phyloP scores from a whole-genome alignment of 2,888 invertebrate species.

The Vanessa cardui region DNA sequence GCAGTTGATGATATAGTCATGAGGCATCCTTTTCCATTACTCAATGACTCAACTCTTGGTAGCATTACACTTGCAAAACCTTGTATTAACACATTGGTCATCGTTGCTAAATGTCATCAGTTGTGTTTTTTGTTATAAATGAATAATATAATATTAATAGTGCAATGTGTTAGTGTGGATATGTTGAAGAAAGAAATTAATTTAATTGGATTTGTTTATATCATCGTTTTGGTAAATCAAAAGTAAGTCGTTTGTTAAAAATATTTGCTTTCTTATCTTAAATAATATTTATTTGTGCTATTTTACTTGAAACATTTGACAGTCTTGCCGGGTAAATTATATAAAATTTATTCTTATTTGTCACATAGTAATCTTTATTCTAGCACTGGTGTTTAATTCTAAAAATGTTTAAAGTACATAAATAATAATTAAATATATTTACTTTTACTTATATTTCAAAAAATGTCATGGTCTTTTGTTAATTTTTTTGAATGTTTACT shows the following conservation, averaged over 20 bases:
- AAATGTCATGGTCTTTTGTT: no score
- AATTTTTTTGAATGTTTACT: no score
- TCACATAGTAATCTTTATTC: no score
- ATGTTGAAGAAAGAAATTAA: neutral
- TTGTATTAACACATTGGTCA: neutral
- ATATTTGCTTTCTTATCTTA: neutral
- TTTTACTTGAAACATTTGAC: no score
- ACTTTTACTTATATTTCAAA: no score
- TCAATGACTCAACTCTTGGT: conserved; percentile 21
- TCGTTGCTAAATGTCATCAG: neutral
- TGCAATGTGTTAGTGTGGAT: neutral
- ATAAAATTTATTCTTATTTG: no score
- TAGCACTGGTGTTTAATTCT: no score
- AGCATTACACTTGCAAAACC: conserved; percentile 1
- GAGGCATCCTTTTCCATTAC: conserved; percentile 16
- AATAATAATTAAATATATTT: no score
- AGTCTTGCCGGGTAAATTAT: no score
- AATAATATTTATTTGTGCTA: neutral
- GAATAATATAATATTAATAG: neutral
- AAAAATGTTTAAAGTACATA: no score
- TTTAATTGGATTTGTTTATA: neutral
- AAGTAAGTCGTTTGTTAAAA: neutral
- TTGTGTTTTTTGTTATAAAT: neutral
- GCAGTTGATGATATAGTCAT: conserved; percentile 16
- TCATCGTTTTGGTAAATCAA: neutral